Evolutionary conservation across 2,113 vertebrate genomes (phyloP), one percentile per base, ranked within the genome.

Genomic region (Dendrocopos noguchii): DNA sequence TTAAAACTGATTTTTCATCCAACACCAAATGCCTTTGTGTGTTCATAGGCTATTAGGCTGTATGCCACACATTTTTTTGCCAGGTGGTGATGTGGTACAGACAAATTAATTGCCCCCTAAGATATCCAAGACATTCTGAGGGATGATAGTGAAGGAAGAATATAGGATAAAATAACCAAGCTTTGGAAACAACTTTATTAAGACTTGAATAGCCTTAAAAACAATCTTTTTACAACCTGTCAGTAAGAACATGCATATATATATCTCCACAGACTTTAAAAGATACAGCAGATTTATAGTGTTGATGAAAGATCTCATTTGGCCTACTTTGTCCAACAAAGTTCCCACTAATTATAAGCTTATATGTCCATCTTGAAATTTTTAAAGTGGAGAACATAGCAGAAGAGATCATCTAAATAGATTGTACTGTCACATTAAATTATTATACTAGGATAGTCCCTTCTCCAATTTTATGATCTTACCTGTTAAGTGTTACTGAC

Each of bases 11-110:
- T 80, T 92, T 93, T 81, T 95, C 55, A 88, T 79, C 55, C 46
- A 84, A 73, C 63, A 28, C n/a, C 55, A 90, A 88, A 73, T 79
- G 74, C 59, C 34, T 93, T 61, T 87, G 50, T 86, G 50, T 75
- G 24, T 61, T 93, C n/a, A 68, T 65, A 88, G 71, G 20, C 71
- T 65, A 66, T 88, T 79, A 88, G 66, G 74, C 80, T 66, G 88
- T 91, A 94, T 94, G 90, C 33, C 82, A 84, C 83, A 36, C 12
- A 22, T 66, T 84, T 70, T 84, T 96, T 91, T 93, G 55, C 66
- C 83, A 90, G 84, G 50, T 79, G 55, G 67, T 92, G 75, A 65
- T 27, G 57, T 14, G 16, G 21, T 81, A 50, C 31, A 65, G 57
- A 74, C 19, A 91, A 87, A 84, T 80, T 60, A 79, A 4, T 10